Evolutionary conservation across 2,113 vertebrate genomes (phyloP), one percentile per base, ranked within the genome.

Genomic region (Indicator maculatus): DNA sequence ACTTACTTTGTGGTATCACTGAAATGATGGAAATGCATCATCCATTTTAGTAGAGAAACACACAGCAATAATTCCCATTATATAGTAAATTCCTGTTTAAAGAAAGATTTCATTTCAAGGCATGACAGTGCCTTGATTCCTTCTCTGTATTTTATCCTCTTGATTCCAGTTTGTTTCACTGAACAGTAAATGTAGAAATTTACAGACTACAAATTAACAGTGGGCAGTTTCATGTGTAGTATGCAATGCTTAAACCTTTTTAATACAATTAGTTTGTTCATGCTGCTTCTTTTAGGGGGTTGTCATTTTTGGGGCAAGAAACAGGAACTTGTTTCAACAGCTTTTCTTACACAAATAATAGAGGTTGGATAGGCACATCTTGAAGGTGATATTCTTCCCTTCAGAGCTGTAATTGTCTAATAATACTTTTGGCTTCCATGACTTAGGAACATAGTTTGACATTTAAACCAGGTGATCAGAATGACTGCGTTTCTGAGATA

Each of bases 131-230:
- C 26, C 44, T 83, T 65, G 44, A 69, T 93, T 91, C 72, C 28
- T 82, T 86, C 61, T 86, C 78, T 85, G 16, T 69, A 14, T 82
- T 44, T 67, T 31, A 72, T 67, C 33, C 44, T 87, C 33, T 91
- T 79, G 67, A 79, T 85, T 89, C 79, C 59, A 69, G 26, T 91
- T 91, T 83, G 31, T 93, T 94, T 26, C 50, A 50, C 59, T 85
- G 44, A 93, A 52, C 38, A 56, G 38, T 72, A 75, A 78, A 61
- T 33, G 74, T 28, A 50, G 21, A 50, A 50, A 50, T 50, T 50
- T 12, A 23, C 47, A 50, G 47, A 23, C 20, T 50, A 50, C n/a
- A n/a, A n/a, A n/a, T n/a, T 44, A 16, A 50, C 21, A 50, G 47
- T 50, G 47, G 47, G 12, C 21, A 79, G 41, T 89, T 85, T 86